Conservation (phyloP, 2,888 invertebrate species). For the Bugulina stolonifera region DNA sequence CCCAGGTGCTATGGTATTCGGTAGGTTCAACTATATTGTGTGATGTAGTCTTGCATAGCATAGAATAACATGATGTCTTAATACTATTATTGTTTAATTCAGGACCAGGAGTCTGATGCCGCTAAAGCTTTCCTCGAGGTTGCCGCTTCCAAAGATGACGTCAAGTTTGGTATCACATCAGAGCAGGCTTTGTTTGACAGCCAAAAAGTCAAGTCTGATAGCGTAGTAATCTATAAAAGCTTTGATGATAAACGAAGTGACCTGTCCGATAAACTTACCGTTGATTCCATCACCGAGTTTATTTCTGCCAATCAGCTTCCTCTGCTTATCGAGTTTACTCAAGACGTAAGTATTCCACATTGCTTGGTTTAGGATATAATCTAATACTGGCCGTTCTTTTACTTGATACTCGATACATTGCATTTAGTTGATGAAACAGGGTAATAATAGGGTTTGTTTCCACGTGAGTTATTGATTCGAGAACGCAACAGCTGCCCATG, state of each 20-base stretch:
- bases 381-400: too few relatives aligned
- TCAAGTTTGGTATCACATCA: constrained; percentile 78
- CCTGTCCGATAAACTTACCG: constrained; percentile 56
- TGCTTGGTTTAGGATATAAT: too few relatives aligned
- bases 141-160: constrained; percentile 76
- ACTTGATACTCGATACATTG: too few relatives aligned
- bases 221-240: constrained; percentile 79
- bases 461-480: too few relatives aligned
- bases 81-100: too few relatives aligned
- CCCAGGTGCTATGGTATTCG: too few relatives aligned
- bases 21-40: background rate
- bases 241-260: constrained; percentile 55
- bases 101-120: constrained; percentile 68
- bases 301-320: constrained; percentile 78
- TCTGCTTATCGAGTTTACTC: constrained; percentile 88
- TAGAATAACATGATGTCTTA: too few relatives aligned
- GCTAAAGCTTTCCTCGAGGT: constrained; percentile 78
- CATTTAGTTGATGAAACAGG: too few relatives aligned
- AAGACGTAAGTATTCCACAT: constrained; percentile 60
- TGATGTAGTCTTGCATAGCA: background rate
- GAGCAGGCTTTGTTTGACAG: constrained; percentile 73
- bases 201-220: constrained; percentile 71
- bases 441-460: too few relatives aligned
- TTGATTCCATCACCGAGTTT: constrained; percentile 72
- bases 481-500: too few relatives aligned